Conservation (phyloP, 2,797 vertebrate genomes). For the Okamejei kenojei region DNA sequence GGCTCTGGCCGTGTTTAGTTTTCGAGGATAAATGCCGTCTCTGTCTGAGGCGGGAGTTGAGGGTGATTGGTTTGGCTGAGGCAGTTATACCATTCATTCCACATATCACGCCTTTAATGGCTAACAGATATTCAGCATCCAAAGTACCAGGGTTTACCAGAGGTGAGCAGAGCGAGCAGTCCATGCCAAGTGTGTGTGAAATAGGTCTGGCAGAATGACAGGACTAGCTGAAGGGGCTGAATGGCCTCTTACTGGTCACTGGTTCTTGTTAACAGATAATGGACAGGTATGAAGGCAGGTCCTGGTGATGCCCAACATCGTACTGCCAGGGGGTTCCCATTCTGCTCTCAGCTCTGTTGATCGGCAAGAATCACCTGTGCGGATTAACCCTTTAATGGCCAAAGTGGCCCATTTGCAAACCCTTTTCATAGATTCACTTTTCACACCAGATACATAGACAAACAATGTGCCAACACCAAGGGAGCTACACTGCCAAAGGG, state of each 20-base stretch:
- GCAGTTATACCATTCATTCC: background rate
- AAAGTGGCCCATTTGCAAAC: background rate
- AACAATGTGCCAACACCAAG: background rate
- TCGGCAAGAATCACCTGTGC: background rate
- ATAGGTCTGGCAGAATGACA: background rate
- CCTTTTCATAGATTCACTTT: background rate
- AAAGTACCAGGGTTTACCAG: background rate
- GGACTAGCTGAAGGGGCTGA: background rate
- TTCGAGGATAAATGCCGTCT: background rate
- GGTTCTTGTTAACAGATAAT: background rate
- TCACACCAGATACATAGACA: background rate
- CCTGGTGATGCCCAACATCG: background rate
- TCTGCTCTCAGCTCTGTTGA: background rate
- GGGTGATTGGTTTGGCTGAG: too few species aligned
- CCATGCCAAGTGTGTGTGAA: background rate
- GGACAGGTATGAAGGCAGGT: background rate
- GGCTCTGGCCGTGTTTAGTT: background rate
- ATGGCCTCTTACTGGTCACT: background rate
- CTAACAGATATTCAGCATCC: background rate
- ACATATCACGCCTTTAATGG: background rate
- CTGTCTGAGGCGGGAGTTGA: background rate
- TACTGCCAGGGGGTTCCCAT: too few species aligned
- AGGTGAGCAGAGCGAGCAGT: background rate
- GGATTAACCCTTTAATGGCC: background rate
- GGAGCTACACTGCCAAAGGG: background rate